These are phyloP conservation scores for Cetoscarus ocellatus DNA, from an alignment of 2,797 vertebrate species.

Conservation along the genomic window DNA sequence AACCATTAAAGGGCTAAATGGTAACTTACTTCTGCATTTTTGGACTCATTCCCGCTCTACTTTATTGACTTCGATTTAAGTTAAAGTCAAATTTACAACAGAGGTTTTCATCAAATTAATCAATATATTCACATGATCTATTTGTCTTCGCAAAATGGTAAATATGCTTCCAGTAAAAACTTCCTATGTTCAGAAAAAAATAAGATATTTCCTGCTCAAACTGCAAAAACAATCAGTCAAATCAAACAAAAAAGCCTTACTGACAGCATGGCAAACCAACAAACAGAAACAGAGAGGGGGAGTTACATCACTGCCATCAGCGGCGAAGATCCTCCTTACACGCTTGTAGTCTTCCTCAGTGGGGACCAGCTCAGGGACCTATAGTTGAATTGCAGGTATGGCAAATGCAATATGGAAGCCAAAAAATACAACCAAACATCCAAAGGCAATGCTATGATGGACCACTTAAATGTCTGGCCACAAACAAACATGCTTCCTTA, in stretches of 20 bases:
- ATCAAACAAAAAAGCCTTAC: background rate
- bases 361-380: slow-evolving; percentile 83
- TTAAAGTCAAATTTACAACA: no score
- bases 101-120: no score
- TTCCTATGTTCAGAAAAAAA: no score
- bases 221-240: no score
- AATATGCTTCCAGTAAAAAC: no score
- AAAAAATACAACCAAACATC: slow-evolving; percentile 21
- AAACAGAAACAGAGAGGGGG: slow-evolving; percentile 21
- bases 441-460: slow-evolving; percentile 7
- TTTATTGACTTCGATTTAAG: no score
- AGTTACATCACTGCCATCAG: slow-evolving; percentile 80
- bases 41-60: no score
- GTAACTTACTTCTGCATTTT: no score
- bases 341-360: slow-evolving; percentile 89
- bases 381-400: slow-evolving; percentile 57
- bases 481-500: background rate
- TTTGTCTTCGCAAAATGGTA: no score
- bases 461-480: slow-evolving; percentile 6
- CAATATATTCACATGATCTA: no score
- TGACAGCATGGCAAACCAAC: slow-evolving; percentile 46
- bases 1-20: no score
- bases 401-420: slow-evolving; percentile 25
- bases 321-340: slow-evolving; percentile 91
- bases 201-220: no score